Conservation (phyloP, 2,888 invertebrate genomes). For the Oegoconia quadripuncta region DNA sequence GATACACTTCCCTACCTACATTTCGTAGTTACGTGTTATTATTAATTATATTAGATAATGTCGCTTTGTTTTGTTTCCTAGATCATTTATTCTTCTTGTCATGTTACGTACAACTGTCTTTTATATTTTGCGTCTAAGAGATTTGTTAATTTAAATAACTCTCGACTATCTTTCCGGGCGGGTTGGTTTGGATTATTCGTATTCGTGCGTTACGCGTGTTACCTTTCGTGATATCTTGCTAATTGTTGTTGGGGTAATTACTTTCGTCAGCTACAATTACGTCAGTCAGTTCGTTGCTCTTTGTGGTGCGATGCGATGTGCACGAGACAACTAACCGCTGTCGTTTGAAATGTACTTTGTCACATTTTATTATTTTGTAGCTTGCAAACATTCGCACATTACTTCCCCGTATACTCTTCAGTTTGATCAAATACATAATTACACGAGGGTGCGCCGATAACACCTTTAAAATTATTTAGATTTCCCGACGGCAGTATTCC, state of each 20-base stretch:
- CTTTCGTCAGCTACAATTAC: conserved; percentile 28
- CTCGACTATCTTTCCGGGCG: conserved; percentile 7
- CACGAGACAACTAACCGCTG: neutral
- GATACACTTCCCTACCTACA: conserved; percentile 23
- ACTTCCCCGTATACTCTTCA: too few species aligned
- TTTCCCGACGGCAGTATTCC: too few species aligned
- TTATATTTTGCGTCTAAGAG: conserved; percentile 8
- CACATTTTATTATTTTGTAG: neutral
- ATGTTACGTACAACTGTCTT: neutral
- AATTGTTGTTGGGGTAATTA: conserved; percentile 28
- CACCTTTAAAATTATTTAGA: too few species aligned
- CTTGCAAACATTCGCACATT: too few species aligned
- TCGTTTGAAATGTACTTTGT: neutral
- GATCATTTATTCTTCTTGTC: conserved; percentile 10
- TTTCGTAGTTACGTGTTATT: conserved; percentile 33
- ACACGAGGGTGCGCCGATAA: too few species aligned
- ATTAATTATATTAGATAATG: conserved; percentile 33
- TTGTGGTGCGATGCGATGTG: neutral
- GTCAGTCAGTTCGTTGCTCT: conserved; percentile 16
- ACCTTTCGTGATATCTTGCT: conserved; percentile 26
- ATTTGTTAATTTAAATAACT: too few species aligned
- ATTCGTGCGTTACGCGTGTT: conserved; percentile 15
- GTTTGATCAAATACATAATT: too few species aligned
- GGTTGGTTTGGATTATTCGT: conserved; percentile 19
- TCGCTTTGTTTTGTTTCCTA: conserved; percentile 31